Conservation (phyloP, 2,888 invertebrate species). For the Xestia c-nigrum region DNA sequence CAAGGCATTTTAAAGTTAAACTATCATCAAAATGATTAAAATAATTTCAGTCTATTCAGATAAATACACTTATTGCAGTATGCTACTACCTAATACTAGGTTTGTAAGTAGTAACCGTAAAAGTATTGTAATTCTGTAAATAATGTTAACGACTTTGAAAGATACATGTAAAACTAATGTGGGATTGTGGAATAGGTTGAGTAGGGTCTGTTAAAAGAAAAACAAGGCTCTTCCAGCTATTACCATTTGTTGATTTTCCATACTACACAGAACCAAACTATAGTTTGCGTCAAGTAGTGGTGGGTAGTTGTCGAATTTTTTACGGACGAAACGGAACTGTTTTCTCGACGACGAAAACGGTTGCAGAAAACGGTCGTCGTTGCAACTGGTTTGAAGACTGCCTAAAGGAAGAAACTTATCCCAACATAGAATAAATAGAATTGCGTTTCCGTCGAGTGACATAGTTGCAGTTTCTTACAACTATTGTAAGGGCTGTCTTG, state of each 20-base stretch:
- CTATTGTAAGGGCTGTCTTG: too few relatives aligned
- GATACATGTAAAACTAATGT: constrained; percentile 4
- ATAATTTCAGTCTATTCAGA: not conserved
- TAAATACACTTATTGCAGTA: constrained; percentile 20
- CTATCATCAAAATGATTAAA: not conserved
- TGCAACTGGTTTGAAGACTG: too few relatives aligned
- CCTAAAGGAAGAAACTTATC: too few relatives aligned
- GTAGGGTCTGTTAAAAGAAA: not conserved
- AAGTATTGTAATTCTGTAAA: constrained; percentile 45
- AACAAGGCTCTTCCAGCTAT: constrained; percentile 4
- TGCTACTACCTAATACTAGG: constrained; percentile 13
- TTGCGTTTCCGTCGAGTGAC: too few relatives aligned
- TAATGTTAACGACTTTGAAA: constrained; percentile 21
- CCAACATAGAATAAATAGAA: too few relatives aligned
- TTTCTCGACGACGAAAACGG: too few relatives aligned
- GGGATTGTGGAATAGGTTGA: constrained; percentile 5
- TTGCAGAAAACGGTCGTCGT: too few relatives aligned
- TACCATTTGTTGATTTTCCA: constrained; percentile 6
- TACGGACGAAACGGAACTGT: too few relatives aligned
- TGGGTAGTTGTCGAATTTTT: too few relatives aligned
- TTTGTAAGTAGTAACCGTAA: constrained; percentile 16
- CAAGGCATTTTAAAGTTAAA: not conserved
- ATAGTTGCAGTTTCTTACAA: too few relatives aligned
- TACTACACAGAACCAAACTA: constrained; percentile 8
- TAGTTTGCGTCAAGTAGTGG: not conserved